Conservation (phyloP, 2,888 invertebrate genomes). For the Tinea semifulvella region DNA sequence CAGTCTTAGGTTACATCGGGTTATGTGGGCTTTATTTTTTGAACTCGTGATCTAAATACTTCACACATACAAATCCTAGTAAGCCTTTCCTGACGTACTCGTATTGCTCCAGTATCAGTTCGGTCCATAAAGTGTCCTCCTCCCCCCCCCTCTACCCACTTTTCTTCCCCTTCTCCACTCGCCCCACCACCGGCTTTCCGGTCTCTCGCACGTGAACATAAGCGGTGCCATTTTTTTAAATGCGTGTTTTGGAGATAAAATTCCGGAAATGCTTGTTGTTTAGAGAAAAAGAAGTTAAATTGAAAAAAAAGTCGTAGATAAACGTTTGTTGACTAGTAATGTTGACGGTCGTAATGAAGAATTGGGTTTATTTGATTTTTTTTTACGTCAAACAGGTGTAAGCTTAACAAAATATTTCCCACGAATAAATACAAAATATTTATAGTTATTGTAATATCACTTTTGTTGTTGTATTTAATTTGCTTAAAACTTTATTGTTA, state of each 20-base stretch:
- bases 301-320: not conserved
- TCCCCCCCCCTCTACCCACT: slow-evolving; percentile 26
- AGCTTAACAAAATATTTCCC: too few relatives aligned
- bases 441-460: too few relatives aligned
- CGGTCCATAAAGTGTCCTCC: slow-evolving; percentile 56
- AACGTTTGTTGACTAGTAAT: not conserved
- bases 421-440: too few relatives aligned
- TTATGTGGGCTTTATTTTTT: not conserved
- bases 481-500: too few relatives aligned
- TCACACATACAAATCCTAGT: slow-evolving; percentile 53
- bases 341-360: too few relatives aligned
- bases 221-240: slow-evolving; percentile 59
- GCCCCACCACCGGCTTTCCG: slow-evolving; percentile 35
- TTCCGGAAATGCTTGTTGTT: slow-evolving; percentile 11
- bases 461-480: too few relatives aligned
- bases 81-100: slow-evolving; percentile 44
- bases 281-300: slow-evolving; percentile 8
- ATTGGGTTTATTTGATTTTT: too few relatives aligned
- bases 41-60: slow-evolving; percentile 38
- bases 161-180: slow-evolving; percentile 18
- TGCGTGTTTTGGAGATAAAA: slow-evolving; percentile 42
- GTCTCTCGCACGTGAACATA: slow-evolving; percentile 42
- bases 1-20: too few relatives aligned
- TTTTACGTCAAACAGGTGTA: too few relatives aligned
- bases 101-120: slow-evolving; percentile 47